Percentiles rank a stretch among this genome's conserved stretches.
phyloP scores from a whole-genome alignment of 1,140 invertebrate species.

The Drosophila gunungcola region DNA sequence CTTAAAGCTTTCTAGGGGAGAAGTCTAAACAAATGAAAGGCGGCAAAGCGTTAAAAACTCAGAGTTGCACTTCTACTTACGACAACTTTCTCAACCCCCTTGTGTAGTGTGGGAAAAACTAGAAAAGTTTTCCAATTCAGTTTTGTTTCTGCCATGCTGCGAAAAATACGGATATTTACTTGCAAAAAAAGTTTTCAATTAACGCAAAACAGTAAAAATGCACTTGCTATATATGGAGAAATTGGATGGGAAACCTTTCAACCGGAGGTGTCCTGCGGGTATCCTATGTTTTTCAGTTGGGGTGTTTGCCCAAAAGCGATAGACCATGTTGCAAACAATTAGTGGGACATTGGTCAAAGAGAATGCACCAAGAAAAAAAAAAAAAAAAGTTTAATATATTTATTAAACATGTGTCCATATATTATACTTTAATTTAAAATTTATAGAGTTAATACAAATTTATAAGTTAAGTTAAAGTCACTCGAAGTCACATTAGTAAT shows the following conservation, averaged over 20 bases:
- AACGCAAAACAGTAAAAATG: slow-evolving; percentile 76
- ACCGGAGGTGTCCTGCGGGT: slow-evolving; percentile 51
- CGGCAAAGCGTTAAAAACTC: slow-evolving; percentile 78
- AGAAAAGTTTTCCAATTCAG: slow-evolving; percentile 76
- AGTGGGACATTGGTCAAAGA: slow-evolving; percentile 56
- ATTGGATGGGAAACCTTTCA: slow-evolving; percentile 63
- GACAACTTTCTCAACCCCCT: slow-evolving; percentile 28
- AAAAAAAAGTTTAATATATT: neutral
- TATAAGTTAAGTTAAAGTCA: too few species aligned
- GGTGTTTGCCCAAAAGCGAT: slow-evolving; percentile 67
- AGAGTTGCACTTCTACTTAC: slow-evolving; percentile 50
- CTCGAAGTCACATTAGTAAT: too few species aligned
- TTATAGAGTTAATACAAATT: too few species aligned
- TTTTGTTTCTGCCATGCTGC: slow-evolving; percentile 57
- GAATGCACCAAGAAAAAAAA: neutral
- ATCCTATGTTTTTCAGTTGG: slow-evolving; percentile 32
- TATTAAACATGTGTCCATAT: too few species aligned
- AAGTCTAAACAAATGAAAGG: slow-evolving; percentile 74
- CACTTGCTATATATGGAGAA: slow-evolving; percentile 35
- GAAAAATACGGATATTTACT: slow-evolving; percentile 71
- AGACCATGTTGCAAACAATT: slow-evolving; percentile 68
- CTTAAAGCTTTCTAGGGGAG: slow-evolving; percentile 41
- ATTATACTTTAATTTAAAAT: too few species aligned
- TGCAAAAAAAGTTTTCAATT: slow-evolving; percentile 76
- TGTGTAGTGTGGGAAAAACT: slow-evolving; percentile 31